Evolutionary conservation across 2,113 vertebrate genomes (phyloP).

Genomic region (Perca schrenkii): DNA sequence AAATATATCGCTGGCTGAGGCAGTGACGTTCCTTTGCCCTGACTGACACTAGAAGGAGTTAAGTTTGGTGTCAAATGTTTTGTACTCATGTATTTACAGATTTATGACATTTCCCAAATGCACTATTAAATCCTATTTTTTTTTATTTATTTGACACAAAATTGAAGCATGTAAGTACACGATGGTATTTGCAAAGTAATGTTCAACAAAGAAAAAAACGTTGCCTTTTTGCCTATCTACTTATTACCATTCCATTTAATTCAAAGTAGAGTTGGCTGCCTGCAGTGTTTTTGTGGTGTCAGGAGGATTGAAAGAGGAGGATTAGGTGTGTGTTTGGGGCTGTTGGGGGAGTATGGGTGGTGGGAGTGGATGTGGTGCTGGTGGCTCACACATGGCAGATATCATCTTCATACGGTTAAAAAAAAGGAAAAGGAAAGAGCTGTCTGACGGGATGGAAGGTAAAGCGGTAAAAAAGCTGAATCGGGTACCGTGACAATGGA

Average conservation of each 20-base stretch:
- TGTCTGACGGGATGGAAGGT: too few species aligned
- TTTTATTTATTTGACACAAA: background rate
- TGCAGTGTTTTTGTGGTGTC: slow-evolving; percentile 50
- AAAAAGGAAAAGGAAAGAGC: too few species aligned
- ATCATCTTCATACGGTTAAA: slow-evolving; percentile 1
- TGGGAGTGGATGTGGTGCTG: slow-evolving; percentile 1
- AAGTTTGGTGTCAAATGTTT: slow-evolving; percentile 6
- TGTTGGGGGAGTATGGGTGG: background rate
- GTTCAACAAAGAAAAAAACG: background rate
- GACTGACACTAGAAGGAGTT: slow-evolving; percentile 4
- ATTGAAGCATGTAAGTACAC: background rate
- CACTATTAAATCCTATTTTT: too few species aligned
- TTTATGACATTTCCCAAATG: background rate
- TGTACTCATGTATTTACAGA: slow-evolving; percentile 2
- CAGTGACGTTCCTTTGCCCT: slow-evolving; percentile 8
- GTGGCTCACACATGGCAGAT: slow-evolving; percentile 8
- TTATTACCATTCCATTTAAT: slow-evolving; percentile 3
- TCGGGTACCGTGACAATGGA: too few species aligned
- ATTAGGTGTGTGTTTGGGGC: background rate
- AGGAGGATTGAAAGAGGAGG: slow-evolving; percentile 7
- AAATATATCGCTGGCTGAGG: slow-evolving; percentile 33
- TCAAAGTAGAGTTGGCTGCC: slow-evolving; percentile 1
- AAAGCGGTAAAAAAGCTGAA: too few species aligned
- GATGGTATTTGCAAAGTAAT: background rate
- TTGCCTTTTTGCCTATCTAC: background rate